These are phyloP conservation scores for Hymenopus coronatus DNA, from an alignment of 2,888 invertebrate species.

Conservation along the genomic window DNA sequence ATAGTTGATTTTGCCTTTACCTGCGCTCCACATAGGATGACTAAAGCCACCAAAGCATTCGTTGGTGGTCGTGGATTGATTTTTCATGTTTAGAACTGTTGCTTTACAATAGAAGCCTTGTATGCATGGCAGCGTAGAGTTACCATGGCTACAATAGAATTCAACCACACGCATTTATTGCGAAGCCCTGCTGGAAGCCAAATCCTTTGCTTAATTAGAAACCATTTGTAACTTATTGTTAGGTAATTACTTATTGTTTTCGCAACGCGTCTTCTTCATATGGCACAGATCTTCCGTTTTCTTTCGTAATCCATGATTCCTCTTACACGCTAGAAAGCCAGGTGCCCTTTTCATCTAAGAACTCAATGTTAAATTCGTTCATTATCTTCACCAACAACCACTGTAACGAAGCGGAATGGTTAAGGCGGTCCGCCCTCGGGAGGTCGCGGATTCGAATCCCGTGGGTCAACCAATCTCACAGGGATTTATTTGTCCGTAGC, in stretches of 20 bases:
- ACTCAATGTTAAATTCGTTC: too few relatives aligned
- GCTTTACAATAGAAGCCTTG: neutral
- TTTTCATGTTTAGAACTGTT: neutral
- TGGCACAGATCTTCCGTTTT: neutral
- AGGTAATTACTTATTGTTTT: neutral
- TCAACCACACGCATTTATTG: neutral
- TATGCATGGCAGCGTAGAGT: neutral
- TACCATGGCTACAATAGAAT: conserved; percentile 2
- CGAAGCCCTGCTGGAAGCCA: conserved; percentile 10
- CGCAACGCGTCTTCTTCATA: neutral
- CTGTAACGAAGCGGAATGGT: too few relatives aligned
- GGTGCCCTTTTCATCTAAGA: too few relatives aligned
- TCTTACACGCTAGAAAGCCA: neutral
- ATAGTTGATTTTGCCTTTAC: neutral
- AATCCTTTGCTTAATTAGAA: conserved; percentile 9
- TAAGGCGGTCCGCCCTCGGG: too few relatives aligned
- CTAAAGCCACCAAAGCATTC: neutral
- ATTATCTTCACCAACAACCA: too few relatives aligned
- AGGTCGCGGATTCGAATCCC: too few relatives aligned
- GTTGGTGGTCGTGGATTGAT: neutral
- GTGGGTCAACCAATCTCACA: too few relatives aligned
- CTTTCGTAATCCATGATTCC: neutral
- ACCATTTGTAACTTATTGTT: conserved; percentile 15
- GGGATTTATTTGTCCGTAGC: too few relatives aligned
- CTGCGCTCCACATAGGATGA: neutral